Conservation (phyloP, 2,797 vertebrate genomes). For the Paedocypris micromegethes region DNA sequence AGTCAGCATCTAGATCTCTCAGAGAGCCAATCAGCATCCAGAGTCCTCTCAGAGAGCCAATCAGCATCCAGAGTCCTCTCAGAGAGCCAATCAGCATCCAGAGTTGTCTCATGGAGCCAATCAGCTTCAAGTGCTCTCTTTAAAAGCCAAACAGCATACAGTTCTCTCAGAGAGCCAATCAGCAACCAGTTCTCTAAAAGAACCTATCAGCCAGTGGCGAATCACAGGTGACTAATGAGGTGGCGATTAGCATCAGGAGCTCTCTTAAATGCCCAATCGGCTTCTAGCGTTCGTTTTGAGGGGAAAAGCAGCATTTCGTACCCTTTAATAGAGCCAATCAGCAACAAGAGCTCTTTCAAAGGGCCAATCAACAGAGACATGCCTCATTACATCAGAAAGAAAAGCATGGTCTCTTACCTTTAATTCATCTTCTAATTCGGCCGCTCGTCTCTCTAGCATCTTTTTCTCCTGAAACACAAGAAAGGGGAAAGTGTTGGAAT, state of each 20-base stretch:
- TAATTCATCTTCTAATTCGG: conserved; percentile 77
- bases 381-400: too few relatives aligned
- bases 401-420: conserved; percentile 62
- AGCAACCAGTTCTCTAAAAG: too few relatives aligned
- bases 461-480: conserved; percentile 66
- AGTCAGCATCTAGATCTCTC: conserved; percentile 1
- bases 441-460: conserved; percentile 73
- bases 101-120: too few relatives aligned
- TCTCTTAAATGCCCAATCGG: too few relatives aligned
- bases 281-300: too few relatives aligned
- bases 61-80: conserved; percentile 35
- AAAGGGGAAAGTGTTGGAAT: conserved; percentile 1
- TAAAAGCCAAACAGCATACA: background rate
- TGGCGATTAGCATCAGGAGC: too few relatives aligned
- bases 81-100: background rate
- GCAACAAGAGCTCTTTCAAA: conserved; percentile 48
- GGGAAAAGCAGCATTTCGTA: too few relatives aligned
- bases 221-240: too few relatives aligned
- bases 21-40: conserved; percentile 37
- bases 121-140: too few relatives aligned
- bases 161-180: too few relatives aligned
- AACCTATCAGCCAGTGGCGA: too few relatives aligned
- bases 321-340: background rate
- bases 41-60: conserved; percentile 54
- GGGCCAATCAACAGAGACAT: conserved; percentile 51